phyloP scores from a whole-genome alignment of 2,113 vertebrate species.

The Colistium nudipinnis region DNA sequence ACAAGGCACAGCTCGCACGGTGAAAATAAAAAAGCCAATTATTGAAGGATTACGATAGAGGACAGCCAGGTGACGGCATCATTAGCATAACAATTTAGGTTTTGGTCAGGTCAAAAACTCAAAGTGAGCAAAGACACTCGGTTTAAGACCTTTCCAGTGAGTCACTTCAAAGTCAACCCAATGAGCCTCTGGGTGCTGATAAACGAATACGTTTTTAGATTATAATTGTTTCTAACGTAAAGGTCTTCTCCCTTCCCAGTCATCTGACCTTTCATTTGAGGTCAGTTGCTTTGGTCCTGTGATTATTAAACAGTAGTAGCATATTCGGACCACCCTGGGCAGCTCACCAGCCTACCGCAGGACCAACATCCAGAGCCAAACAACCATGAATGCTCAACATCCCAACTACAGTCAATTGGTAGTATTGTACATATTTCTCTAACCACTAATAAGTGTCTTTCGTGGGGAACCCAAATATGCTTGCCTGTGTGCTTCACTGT shows the following conservation, averaged over 20 bases:
- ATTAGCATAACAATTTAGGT: not conserved
- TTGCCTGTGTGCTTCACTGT: constrained; percentile 1
- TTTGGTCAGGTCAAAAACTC: not conserved
- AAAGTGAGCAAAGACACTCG: no score
- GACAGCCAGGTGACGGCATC: not conserved
- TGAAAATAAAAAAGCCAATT: constrained; percentile 21
- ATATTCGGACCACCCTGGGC: no score
- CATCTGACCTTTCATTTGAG: not conserved
- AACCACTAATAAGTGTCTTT: not conserved
- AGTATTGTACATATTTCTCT: not conserved
- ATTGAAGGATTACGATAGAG: no score
- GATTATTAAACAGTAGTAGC: no score
- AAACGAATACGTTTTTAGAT: no score
- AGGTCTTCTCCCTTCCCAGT: not conserved
- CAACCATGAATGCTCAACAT: no score
- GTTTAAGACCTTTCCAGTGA: no score
- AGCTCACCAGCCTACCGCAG: no score
- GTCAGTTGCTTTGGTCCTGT: no score
- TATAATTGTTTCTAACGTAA: not conserved
- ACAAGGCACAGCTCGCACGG: constrained; percentile 9
- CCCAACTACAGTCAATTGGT: no score
- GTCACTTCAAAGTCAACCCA: not conserved
- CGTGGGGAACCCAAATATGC: not conserved
- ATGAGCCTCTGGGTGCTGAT: not conserved
- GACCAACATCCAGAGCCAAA: no score